Evolutionary conservation across 2,888 invertebrate genomes (phyloP).

Genomic region (Entomobrya proxima): DNA sequence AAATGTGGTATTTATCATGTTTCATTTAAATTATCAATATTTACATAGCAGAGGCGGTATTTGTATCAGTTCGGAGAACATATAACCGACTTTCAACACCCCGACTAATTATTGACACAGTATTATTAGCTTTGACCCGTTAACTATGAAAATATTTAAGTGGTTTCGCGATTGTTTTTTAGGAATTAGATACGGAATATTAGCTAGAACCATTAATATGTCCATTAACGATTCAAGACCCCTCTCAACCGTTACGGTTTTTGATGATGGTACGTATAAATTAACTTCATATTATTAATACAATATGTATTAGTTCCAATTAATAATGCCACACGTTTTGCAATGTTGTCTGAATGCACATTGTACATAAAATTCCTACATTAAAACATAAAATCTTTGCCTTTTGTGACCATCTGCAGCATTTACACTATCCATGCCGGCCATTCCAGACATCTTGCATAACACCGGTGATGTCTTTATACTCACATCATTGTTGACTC

Average conservation of each 20-base stretch:
- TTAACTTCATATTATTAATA: neutral
- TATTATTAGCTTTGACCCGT: neutral
- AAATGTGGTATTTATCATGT: slow-evolving; percentile 28
- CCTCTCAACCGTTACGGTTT: slow-evolving; percentile 2
- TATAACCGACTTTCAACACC: neutral
- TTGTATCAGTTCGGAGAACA: neutral
- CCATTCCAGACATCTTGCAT: slow-evolving; percentile 46
- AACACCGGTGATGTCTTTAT: slow-evolving; percentile 48
- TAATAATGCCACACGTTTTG: too few species aligned
- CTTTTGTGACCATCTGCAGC: too few species aligned
- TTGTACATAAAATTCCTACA: neutral
- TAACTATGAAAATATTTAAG: slow-evolving; percentile 44
- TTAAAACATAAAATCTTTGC: too few species aligned
- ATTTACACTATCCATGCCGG: slow-evolving; percentile 41
- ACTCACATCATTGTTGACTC: slow-evolving; percentile 46
- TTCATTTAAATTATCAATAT: slow-evolving; percentile 6
- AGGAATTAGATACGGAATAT: slow-evolving; percentile 45
- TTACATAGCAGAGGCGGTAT: neutral
- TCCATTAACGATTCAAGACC: slow-evolving; percentile 12
- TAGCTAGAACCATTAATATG: slow-evolving; percentile 45
- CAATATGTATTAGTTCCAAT: too few species aligned
- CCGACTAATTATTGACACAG: neutral
- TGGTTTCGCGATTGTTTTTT: slow-evolving; percentile 56
- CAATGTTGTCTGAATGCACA: neutral
- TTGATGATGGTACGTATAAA: slow-evolving; percentile 38